phyloP scores from a whole-genome alignment of 2,888 invertebrate genomes.

The Uropetala carovei region DNA sequence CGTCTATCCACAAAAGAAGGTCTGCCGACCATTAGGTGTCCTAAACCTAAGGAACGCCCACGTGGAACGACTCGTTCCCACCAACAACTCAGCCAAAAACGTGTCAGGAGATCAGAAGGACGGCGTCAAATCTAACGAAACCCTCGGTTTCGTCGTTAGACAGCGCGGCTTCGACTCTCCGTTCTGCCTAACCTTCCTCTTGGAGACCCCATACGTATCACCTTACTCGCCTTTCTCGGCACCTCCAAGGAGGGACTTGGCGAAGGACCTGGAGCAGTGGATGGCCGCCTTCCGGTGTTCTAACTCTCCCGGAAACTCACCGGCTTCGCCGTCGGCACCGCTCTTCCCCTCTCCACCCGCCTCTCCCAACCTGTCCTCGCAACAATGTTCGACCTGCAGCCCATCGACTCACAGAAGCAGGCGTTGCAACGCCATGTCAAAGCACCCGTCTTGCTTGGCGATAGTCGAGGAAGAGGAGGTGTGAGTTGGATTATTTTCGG shows the following conservation, averaged over 20 bases:
- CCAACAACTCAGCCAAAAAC: conserved; percentile 68
- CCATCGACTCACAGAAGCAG: not conserved
- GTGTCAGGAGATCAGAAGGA: conserved; percentile 5
- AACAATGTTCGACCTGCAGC: not conserved
- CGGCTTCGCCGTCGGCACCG: not conserved
- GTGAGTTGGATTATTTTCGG: conserved; percentile 45
- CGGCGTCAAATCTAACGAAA: not conserved
- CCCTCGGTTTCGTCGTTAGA: conserved; percentile 77
- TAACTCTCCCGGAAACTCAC: not conserved
- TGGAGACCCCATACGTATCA: conserved; percentile 79
- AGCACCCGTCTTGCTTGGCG: conserved; percentile 79
- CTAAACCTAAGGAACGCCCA: conserved; percentile 80
- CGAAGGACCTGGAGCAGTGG: conserved; percentile 50
- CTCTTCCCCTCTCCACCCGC: conserved; percentile 3
- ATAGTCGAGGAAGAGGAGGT: conserved; percentile 80
- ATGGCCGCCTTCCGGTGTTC: conserved; percentile 40
- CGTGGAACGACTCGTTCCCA: conserved; percentile 77
- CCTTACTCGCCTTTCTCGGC: conserved; percentile 76
- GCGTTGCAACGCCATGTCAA: conserved; percentile 70
- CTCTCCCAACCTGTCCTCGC: not conserved
- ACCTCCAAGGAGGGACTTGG: conserved; percentile 70
- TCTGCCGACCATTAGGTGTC: conserved; percentile 80
- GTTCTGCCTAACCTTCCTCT: conserved; percentile 78
- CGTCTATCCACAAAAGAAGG: conserved; percentile 81
- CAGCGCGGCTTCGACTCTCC: conserved; percentile 82